Base-by-base conservation (phyloP, 2,888 invertebrate genomes). In the Erebia palarica region DNA sequence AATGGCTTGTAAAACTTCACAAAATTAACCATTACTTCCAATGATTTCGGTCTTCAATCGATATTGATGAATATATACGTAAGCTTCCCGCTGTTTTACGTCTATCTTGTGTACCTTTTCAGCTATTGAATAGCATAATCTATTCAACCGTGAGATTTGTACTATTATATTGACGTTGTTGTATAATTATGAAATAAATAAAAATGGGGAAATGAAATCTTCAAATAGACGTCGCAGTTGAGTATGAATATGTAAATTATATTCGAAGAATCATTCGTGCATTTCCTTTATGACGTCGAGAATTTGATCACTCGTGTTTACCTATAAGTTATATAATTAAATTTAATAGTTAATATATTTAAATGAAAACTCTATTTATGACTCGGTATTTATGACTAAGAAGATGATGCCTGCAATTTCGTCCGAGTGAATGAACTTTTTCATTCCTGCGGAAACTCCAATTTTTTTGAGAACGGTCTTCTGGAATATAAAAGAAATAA, bases 31-130 rank as follows among this genome's bases (percentile, higher is more conserved):
- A 85, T 86, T 80, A 81, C 75, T 82, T 83, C 78, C 71, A 73
- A 85, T 86, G 80, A 81, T 75, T 82, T 83, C 78, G 71, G 73
- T 81, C 75, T 80, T 78, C 79, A 80, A 79, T 84, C 81, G 82
- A 84, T 84, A 85, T 84, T 83, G 84, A 83, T 85, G 81, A 81
- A 81, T 81, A 84, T 84, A 80, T 78, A 80, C 75, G 75, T 36
- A 75, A 80, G 77, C 75, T 72, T 51, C 90, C 91, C 79, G 89
- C 89, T 87, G 90, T 71, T 86, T 87, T 82, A 78, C 80, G 76
- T 77, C 73, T 51, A 66, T 70, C 70, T 65, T 60, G 77, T 82
- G 81, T 82, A 78, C 74, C 78, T 80, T 77, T 75, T 70, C 82
- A 78, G 73, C 78, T 79, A 77, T 75, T 70, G 76, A 75, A 75